A percentile compares a stretch with the other conserved stretches of the same genome.
These are phyloP conservation scores for Colinus virginianus DNA, from an alignment of 2,113 vertebrate genomes.

Conservation along the genomic window DNA sequence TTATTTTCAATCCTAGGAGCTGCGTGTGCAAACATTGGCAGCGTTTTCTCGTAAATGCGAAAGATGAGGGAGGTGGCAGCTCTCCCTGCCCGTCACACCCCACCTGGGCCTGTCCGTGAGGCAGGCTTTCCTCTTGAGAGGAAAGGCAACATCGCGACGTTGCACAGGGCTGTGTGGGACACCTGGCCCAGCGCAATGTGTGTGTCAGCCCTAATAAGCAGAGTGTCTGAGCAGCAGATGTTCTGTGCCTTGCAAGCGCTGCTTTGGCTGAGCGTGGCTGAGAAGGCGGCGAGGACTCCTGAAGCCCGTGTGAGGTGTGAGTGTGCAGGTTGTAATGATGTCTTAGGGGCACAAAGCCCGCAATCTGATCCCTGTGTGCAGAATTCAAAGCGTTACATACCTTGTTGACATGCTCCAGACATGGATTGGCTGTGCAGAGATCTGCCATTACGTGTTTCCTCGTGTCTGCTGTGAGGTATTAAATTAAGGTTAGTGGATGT, in stretches of 20 bases:
- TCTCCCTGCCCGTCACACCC: accelerated
- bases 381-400: background rate
- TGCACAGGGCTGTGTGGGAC: background rate
- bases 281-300: background rate
- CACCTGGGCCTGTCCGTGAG: accelerated
- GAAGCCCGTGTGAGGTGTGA: background rate
- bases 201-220: background rate
- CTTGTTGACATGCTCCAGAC: accelerated
- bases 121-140: background rate
- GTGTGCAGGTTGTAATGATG: background rate
- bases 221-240: background rate
- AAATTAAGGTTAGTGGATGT: background rate
- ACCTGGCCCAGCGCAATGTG: background rate
- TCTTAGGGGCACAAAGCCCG: background rate
- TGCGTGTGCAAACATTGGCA: background rate
- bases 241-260: background rate
- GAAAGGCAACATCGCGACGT: accelerated
- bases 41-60: background rate
- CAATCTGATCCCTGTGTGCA: background rate
- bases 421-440: background rate
- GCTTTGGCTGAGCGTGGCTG: background rate
- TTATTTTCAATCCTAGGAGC: background rate
- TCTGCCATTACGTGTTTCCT: background rate
- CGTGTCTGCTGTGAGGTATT: background rate
- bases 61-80: background rate